Base-by-base conservation (phyloP, 1,140 invertebrate genomes). In the Euwallacea fornicatus region DNA sequence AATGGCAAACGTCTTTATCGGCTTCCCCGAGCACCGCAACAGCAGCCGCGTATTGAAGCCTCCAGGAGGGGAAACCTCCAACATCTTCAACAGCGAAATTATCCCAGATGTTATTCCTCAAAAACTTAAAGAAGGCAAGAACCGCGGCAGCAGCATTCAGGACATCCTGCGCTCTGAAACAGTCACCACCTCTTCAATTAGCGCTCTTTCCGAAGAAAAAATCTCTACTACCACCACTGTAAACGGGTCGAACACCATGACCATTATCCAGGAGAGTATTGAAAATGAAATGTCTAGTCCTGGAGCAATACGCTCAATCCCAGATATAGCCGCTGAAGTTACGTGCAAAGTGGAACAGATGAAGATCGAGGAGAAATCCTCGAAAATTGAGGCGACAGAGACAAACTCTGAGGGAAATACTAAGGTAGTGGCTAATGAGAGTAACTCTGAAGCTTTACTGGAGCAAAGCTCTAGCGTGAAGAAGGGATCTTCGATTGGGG, bases 61-160 rank as follows among this genome's bases (percentile, higher is more conserved):
- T n/a, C 73, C 73, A 21, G 73, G 73, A 7, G 73, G 73, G 8
- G 73, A 69, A 10, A 66, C 73, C 11, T 74, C 73, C n/a, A 69
- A 74, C 65, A 74, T 74, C 42, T 74, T 74, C 46, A 69, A 68
- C 7, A 56, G 44, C n/a, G 72, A 69, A 0, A 21, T 44, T 13
- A 58, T 67, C 7, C 64, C 65, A 4, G 65, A 68, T 53, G 53
- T 72, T 0, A 44, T 72, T 16, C 65, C 71, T 21, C 54, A 63
- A 21, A 46, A 16, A 7, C 13, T 15, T 7, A n/a, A 63, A 62
- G 44, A 59, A 8, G 16, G 2, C 15, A 65, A 71, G 61, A 42
- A 73, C n/a, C n/a, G 42, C 10, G 53, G 46, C n/a, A 54, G 60
- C 47, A 73, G 33, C 54, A 69, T 69, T 11, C 71, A 72, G 21